Base-by-base conservation (phyloP, 2,113 vertebrate species). In the Phalacrocorax brasilianus region DNA sequence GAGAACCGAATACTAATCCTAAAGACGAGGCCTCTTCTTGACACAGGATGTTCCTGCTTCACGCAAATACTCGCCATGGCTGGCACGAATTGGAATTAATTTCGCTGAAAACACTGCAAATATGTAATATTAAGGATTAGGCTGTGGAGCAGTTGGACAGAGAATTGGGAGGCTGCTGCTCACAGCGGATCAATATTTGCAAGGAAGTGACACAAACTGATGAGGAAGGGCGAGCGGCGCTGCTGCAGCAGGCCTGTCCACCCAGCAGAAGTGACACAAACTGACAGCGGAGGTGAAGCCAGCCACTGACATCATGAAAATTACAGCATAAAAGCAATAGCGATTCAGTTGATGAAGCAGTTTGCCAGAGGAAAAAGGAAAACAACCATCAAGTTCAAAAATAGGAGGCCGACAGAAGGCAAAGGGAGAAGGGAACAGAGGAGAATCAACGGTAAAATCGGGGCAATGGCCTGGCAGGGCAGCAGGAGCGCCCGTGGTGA, bases 31-130 rank as follows among this genome's bases (percentile, higher is more conserved):
- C 28, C 55, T 67, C 40, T 0, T 20, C 52, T 18, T 3, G 4
- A 9, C 75, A 61, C 44, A 0, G 40, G 47, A 16, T 3, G 33
- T 1, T 73, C 17, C 59, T 12, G 35, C 68, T 59, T 38, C 70
- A 23, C 84, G n/a, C 59, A 27, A 56, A 33, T 38, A 8, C 58
- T 21, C 3, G 0, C 45, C 27, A 0, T 0, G 9, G 14, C 28
- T 3, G 45, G 6, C 0, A 3, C 24, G 5, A 66, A 47, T 0
- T 5, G 61, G 59, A 20, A 33, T 2, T 44, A 11, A 20, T 3
- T 27, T 4, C 59, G 13, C 68, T 4, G 40, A 20, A 20, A 83
- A 15, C 44, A 7, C 30, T 32, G 24, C 44, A 73, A 28, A 85
- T 4, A 7, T n/a, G 53, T 28, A 5, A 1, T 1, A 4, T 11